A percentile compares a stretch with the other conserved stretches of the same genome.
Evolutionary conservation across 2,797 vertebrate species (phyloP).

Genomic region (Cirrhinus molitorella): DNA sequence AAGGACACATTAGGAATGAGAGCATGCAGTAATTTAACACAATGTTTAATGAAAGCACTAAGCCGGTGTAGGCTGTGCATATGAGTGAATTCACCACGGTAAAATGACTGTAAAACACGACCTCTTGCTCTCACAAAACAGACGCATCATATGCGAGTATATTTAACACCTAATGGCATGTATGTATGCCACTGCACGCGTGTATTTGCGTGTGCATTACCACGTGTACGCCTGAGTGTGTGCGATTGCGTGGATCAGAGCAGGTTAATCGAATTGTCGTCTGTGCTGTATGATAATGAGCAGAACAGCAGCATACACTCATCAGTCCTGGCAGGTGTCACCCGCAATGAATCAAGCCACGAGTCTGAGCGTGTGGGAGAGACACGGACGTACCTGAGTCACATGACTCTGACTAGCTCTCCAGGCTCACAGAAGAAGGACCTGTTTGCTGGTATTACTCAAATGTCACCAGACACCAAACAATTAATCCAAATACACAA

Average conservation of each 20-base stretch:
- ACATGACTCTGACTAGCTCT: background rate
- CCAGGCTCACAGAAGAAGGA: background rate
- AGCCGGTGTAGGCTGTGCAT: background rate
- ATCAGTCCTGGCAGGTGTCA: conserved; percentile 59
- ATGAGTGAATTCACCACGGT: background rate
- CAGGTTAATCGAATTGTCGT: conserved; percentile 59
- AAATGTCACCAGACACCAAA: conserved; percentile 17
- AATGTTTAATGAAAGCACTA: background rate
- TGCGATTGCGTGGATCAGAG: conserved; percentile 38
- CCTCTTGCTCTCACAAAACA: conserved; percentile 1
- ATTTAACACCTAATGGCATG: conserved; percentile 21
- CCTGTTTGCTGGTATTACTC: conserved; percentile 4
- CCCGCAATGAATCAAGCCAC: conserved; percentile 45
- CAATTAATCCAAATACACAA: conserved; percentile 10
- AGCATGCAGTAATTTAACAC: background rate
- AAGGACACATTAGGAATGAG: background rate
- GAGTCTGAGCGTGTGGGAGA: background rate
- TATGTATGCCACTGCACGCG: background rate
- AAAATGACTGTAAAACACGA: background rate
- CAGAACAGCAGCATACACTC: conserved; percentile 41
- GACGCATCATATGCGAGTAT: background rate
- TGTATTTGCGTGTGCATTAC: background rate
- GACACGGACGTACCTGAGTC: conserved; percentile 5
- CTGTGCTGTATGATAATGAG: conserved; percentile 56
- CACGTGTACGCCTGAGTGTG: background rate